Evolutionary conservation across 1,140 invertebrate species (phyloP).

Genomic region (Zaprionus davidi): DNA sequence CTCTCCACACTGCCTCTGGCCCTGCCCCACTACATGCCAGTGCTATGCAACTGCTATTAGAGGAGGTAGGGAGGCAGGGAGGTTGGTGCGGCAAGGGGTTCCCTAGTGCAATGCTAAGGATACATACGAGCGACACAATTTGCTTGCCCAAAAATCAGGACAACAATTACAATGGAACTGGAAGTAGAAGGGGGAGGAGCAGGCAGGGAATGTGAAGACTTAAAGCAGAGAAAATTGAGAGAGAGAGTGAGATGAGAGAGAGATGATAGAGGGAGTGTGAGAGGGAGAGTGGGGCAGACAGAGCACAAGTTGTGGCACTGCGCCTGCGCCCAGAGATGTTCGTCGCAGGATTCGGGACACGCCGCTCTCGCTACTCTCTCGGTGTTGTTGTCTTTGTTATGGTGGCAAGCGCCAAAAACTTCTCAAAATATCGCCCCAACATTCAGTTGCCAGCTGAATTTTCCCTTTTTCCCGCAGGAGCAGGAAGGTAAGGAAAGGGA

Average conservation of each 20-base stretch:
- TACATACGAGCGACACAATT: slow-evolving; percentile 71
- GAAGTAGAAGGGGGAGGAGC: background rate
- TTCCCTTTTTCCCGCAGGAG: slow-evolving; percentile 38
- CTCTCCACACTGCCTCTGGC: background rate
- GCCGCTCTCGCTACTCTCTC: background rate
- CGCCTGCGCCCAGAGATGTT: slow-evolving; percentile 32
- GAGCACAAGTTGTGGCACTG: background rate
- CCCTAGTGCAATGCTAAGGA: slow-evolving; percentile 42
- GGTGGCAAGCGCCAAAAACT: slow-evolving; percentile 11
- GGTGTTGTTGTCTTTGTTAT: slow-evolving; percentile 23
- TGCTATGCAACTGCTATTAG: slow-evolving; percentile 36
- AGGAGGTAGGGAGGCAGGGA: background rate
- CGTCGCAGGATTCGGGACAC: slow-evolving; percentile 13
- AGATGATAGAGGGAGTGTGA: background rate
- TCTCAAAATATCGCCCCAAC: slow-evolving; percentile 32
- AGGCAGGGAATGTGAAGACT: background rate
- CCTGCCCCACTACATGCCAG: background rate
- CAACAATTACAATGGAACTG: slow-evolving; percentile 56
- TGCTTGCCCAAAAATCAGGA: slow-evolving; percentile 51
- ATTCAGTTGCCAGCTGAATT: slow-evolving; percentile 40
- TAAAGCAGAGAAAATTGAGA: background rate
- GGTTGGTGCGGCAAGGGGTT: background rate
- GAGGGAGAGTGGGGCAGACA: background rate
- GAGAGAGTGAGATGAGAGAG: background rate
- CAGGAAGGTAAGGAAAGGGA: background rate